Conservation (phyloP, 2,888 invertebrate species). For the Gnatocerus cornutus region DNA sequence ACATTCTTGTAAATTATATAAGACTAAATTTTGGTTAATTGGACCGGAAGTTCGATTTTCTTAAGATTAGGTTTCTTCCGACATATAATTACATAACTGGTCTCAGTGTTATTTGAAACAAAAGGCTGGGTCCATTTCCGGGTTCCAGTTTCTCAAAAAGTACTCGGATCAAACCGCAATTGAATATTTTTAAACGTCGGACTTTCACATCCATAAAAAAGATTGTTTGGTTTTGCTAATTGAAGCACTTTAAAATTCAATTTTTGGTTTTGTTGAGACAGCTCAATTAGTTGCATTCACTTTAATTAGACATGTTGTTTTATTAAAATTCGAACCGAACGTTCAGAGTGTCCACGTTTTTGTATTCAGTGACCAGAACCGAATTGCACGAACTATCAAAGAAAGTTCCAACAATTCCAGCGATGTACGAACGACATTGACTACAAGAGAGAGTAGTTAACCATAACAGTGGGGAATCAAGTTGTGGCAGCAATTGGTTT, state of each 20-base stretch:
- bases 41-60: constrained; percentile 1
- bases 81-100: constrained; percentile 15
- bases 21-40: background rate
- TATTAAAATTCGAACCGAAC: background rate
- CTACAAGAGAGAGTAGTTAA: constrained; percentile 42
- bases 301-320: no score
- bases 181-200: no score
- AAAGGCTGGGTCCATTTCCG: constrained; percentile 19
- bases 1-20: background rate
- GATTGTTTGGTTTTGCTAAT: no score
- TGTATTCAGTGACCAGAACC: constrained; percentile 24
- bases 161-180: no score
- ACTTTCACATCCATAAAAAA: no score
- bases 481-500: constrained; percentile 21
- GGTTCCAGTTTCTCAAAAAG: background rate
- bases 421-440: constrained; percentile 47
- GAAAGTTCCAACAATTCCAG: constrained; percentile 46
- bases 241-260: background rate
- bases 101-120: constrained; percentile 17
- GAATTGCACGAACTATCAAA: constrained; percentile 39
- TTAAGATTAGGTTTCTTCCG: constrained; percentile 3
- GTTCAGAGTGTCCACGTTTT: background rate
- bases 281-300: no score
- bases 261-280: no score
- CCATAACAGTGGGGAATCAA: constrained; percentile 45